Base-by-base conservation (phyloP, 1,140 invertebrate species). In the Saxidomus purpurata region DNA sequence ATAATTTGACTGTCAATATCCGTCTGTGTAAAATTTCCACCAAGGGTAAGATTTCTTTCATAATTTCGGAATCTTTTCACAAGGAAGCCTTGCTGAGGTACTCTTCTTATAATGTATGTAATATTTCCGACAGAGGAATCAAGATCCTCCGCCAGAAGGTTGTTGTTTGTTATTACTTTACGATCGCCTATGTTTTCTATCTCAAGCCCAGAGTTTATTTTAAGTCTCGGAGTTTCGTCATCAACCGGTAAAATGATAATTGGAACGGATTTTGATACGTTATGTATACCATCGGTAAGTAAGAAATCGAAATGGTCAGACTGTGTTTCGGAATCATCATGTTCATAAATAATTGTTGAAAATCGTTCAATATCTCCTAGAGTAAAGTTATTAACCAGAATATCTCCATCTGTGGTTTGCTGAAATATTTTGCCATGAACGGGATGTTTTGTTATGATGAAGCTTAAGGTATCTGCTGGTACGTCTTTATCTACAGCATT, bases 291-390 rank as follows among this genome's bases (percentile, higher is more conserved):
- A 81, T 96, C 96, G 0, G 94, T 94, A 1, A 96, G 90, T 31
- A 94, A 90, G 69, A 96, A 92, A 79, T 94, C 93, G 89, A 96
- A 95, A 8, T 89, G 79, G 86, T 96, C 96, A 28, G 92, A 55
- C 0, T 89, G 93, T 11, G 96, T 96, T 89, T 96, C 96, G 11
- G 94, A 94, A 88, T 96, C 94, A 91, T 96, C 96, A 89, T 96
- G 96, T 59, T 94, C 93, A 91, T 96, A 96, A 25, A 95, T 94
- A 59, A 96, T 95, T 34, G 94, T 95, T 15, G 95, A 96, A 11
- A 92, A 94, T 22, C 90, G 82, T 25, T 81, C 87, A 28, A 96
- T 95, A 67, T 96, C 94, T 28, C 93, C 94, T 47, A 95, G 89
- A 11, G 94, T 95, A 90, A 96, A 96, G 40, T 92, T 93, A 19